A percentile compares a stretch with the other conserved stretches of the same genome.
Evolutionary conservation across 2,888 invertebrate genomes (phyloP).

Genomic region (Chrysina gloriosa): DNA sequence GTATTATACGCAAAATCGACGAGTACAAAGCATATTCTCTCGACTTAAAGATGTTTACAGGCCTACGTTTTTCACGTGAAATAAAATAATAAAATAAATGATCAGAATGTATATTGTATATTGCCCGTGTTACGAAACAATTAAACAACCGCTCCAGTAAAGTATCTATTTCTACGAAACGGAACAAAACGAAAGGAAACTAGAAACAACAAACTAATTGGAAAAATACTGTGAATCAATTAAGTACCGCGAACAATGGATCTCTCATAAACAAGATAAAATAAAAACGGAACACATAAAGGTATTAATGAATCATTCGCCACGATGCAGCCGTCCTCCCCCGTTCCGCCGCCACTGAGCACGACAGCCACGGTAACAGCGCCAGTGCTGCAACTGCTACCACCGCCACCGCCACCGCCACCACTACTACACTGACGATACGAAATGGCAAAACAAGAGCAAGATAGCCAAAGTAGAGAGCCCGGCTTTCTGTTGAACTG

Average conservation of each 20-base stretch:
- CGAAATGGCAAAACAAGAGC: conserved; percentile 40
- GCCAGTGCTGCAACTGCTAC: background rate
- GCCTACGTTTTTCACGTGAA: background rate
- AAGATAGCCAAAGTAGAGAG: conserved; percentile 35
- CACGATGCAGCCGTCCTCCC: conserved; percentile 1
- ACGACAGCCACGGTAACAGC: background rate
- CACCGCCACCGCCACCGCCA: conserved; percentile 1
- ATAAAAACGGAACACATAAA: conserved; percentile 18
- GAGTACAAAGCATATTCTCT: no score
- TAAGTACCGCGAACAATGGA: conserved; percentile 21
- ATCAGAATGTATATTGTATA: background rate
- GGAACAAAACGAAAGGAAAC: conserved; percentile 9
- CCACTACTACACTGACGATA: conserved; percentile 2
- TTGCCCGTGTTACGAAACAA: conserved; percentile 1
- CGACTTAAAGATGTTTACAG: no score
- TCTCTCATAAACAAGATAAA: conserved; percentile 31
- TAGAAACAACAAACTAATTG: conserved; percentile 17
- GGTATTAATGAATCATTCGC: conserved; percentile 33
- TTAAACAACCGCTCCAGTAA: conserved; percentile 7
- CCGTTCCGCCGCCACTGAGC: conserved; percentile 1
- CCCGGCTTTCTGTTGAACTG: conserved; percentile 45
- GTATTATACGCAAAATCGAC: no score
- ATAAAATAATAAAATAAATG: background rate
- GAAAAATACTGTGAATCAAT: conserved; percentile 31
- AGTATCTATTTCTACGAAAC: conserved; percentile 6